phyloP scores from a whole-genome alignment of 2,888 invertebrate species.

The Tanypteryx hageni region DNA sequence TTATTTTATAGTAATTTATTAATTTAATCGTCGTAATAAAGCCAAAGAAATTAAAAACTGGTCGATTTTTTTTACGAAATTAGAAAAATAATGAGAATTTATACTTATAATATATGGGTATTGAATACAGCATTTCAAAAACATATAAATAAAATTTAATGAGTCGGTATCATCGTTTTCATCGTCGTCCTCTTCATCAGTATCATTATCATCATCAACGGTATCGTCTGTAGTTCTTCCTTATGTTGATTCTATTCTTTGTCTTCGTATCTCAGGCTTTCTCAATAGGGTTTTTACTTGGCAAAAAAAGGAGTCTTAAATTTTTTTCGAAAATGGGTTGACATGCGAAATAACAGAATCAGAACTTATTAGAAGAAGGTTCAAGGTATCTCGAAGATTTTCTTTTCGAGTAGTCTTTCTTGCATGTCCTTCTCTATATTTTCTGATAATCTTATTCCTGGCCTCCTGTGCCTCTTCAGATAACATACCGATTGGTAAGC shows the following conservation, averaged over 20 bases:
- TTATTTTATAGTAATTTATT: no score
- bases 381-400: no score
- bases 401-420: no score
- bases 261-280: neutral
- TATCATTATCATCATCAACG: neutral
- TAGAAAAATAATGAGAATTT: no score
- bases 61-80: no score
- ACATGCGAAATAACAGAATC: slow-evolving; percentile 17
- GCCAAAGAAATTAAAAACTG: no score
- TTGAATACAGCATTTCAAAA: neutral
- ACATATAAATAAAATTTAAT: neutral
- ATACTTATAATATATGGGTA: no score
- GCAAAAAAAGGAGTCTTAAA: neutral
- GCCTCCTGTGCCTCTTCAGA: neutral
- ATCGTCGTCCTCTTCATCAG: no score
- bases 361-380: no score
- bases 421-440: no score
- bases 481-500: neutral
- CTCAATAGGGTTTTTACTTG: neutral
- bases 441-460: no score
- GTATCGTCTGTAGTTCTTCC: neutral
- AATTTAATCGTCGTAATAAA: no score
- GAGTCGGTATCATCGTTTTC: neutral
- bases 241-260: neutral
- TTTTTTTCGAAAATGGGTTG: neutral